Evolutionary conservation across 53 echinoderm and acorn worm species (phyloP), one percentile per base, ranked within the genome.

Genomic region (Arbacia lixula): DNA sequence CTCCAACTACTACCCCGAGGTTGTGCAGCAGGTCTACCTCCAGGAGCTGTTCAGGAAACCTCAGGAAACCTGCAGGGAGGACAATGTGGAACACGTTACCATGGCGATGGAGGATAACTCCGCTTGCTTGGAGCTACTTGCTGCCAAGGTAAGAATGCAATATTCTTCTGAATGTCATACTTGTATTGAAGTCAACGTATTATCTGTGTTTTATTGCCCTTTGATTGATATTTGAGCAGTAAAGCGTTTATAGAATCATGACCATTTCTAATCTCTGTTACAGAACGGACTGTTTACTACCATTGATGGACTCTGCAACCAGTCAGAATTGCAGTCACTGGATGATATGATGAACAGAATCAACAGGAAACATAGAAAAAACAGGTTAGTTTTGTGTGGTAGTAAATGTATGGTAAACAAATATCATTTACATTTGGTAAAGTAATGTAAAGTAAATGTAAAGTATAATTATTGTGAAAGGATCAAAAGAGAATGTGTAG

Each of bases 21-120:
- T 86, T 52, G 42, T 95, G 52, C 94, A 99, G 32, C 99, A 94
- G 63, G 90, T 86, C 53, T 99, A 99, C 85, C 95, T 86, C 42
- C 83, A 84, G 21, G 76, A 71, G 43, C 58, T 92, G 54, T 91
- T 98, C 74, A 76, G 80, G 64, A 76, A 62, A 20, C 89, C 87
- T 36, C 85, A 92, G 50, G 88, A 86, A 16, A 63, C 86, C 10
- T 92, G 76, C 80, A 83, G 84, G 39, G 87, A 88, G 20, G 93
- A 93, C 46, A 21, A 64, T 20, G 54, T 95, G 33, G 85, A 87
- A 24, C 88, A 83, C 61, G 92, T 90, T 22, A 79, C 88, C 10
- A 66, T 90, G 27, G 90, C 88, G 30, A 93, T 84, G 60, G 52
- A 54, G 5, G 91, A 91, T 68, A 95, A 92, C 80, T 61, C 88